These are phyloP conservation scores for Temnothorax unifasciatus DNA, from an alignment of 2,888 invertebrate genomes.

Conservation along the genomic window DNA sequence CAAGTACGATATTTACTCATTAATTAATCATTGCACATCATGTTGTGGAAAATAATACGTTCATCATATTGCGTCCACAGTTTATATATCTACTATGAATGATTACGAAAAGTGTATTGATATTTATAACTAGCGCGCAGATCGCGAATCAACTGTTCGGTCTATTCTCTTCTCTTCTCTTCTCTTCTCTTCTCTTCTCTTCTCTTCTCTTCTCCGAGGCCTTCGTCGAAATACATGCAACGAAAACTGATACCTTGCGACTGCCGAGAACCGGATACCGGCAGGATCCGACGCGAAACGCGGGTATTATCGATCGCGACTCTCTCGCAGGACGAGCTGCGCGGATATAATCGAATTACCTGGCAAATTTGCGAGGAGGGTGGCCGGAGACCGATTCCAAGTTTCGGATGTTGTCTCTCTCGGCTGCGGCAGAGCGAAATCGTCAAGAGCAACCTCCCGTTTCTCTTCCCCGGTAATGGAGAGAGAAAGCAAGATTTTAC, in stretches of 20 bases:
- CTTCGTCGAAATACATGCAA: constrained; percentile 30
- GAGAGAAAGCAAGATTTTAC: constrained; percentile 62
- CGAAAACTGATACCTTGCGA: constrained; percentile 49
- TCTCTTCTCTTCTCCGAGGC: constrained; percentile 1
- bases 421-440: not conserved
- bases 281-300: constrained; percentile 52
- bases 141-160: not conserved
- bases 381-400: constrained; percentile 45
- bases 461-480: constrained; percentile 5
- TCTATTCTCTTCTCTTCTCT: not conserved
- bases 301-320: constrained; percentile 66
- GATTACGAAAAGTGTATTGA: too few relatives aligned
- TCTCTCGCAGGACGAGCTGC: constrained; percentile 48
- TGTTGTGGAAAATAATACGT: not conserved
- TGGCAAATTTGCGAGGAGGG: constrained; percentile 50
- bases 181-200: constrained; percentile 9
- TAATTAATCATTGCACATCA: constrained; percentile 10
- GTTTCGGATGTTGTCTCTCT: constrained; percentile 44
- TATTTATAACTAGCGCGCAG: not conserved
- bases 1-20: not conserved
- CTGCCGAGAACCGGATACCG: constrained; percentile 51
- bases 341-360: constrained; percentile 62
- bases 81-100: not conserved
- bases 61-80: not conserved
- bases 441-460: constrained; percentile 23